Base-by-base conservation (phyloP, 1,140 invertebrate genomes). In the Ylistrum balloti region DNA sequence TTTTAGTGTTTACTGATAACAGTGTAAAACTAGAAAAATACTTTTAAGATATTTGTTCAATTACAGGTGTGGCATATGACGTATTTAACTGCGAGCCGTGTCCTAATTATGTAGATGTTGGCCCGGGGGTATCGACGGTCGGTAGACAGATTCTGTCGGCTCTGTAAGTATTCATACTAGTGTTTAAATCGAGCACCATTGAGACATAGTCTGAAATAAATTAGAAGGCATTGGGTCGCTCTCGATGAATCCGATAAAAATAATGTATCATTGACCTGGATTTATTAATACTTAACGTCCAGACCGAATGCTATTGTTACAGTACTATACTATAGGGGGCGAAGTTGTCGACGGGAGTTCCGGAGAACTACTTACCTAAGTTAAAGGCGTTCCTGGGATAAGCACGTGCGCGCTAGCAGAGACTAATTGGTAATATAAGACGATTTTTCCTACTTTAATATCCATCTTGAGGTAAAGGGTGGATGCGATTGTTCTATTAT, bases 11-110 rank as follows among this genome's bases (percentile, higher is more conserved):
- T 74, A 74, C 11, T 74, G 56, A 74, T 74, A 74, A 74, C 56
- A 74, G 28, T 74, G n/a, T 11, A 28, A 74, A 74, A n/a, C 56
- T 74, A 74, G 22, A 74, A 74, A 74, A 28, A 74, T 28, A 74
- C 56, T 74, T 74, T 74, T n/a, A 74, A 74, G 22, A 74, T 74
- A 74, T 74, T 74, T 74, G 56, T n/a, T 74, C 56, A 74, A 74
- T 74, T n/a, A 74, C 22, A 74, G 56, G 56, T 74, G 56, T 74
- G 56, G 56, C 56, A 74, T n/a, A 74, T 74, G 56, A 74, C 56
- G 56, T 74, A 74, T 74, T 1, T n/a, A 74, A n/a, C 22, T 74
- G 56, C n/a, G 56, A 74, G 56, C 17, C 22, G 56, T 74, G n/a
- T 17, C 56, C 22, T 74, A 74, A 74, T 74, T 74, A 74, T 11